Base-by-base conservation (phyloP, 1,140 invertebrate species). In the Panulirus ornatus region DNA sequence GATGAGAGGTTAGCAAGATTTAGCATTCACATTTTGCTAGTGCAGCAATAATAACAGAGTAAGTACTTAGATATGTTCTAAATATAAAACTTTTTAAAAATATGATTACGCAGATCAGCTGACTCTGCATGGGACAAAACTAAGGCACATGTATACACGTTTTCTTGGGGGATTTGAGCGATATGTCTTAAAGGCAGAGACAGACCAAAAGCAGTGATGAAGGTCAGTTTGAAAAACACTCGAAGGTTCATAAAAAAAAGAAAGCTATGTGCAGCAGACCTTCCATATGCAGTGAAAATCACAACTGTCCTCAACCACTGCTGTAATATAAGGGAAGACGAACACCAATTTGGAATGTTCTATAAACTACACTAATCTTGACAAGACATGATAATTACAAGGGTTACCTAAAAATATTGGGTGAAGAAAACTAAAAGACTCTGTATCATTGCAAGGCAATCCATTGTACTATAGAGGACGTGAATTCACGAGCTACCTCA, bases 321-420 rank as follows among this genome's bases (percentile, higher is more conserved):
- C 76, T 58, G 40, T 38, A 71, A 76, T n/a, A 75, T 79, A 71
- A 90, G 79, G 83, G 88, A 70, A 90, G 82, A 90, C 82, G 47
- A 71, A 90, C 71, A 79, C 71, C 82, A 90, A 90, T 90, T 90
- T 90, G 88, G 88, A 90, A 90, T 90, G 88, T 90, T 90, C 88
- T 90, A 90, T 66, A 66, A 38, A 78, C 83, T 84, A 84, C 82
- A 81, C 83, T 90, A 90, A 89, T 89, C 79, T 84, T 89, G 44
- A 58, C 47, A 73, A 78, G 44, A 44, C 22, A 44, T 84, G 44
- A 90, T 79, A 85, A 90, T 34, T 54, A 88, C 36, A 79, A 66
- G 82, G 88, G 83, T 90, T n/a, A 90, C 71, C 70, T 90, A 90
- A 90, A 90, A 73, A 83, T 71, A 51, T 54, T 78, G 42, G 86